Conservation (phyloP, 1,140 invertebrate genomes). For the Drosophila ambigua region DNA sequence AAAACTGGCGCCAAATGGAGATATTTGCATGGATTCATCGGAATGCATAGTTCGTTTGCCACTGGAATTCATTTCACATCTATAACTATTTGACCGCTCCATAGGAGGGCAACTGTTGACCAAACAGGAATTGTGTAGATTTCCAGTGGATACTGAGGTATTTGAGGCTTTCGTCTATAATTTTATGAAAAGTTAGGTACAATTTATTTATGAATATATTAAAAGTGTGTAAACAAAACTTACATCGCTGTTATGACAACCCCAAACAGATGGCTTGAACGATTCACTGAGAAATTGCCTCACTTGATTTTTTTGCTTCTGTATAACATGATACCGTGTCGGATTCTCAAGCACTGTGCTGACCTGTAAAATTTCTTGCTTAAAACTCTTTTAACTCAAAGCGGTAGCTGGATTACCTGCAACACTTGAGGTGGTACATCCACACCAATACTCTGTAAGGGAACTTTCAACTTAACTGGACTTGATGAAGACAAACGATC, state of each 20-base stretch:
- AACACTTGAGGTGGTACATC: constrained; percentile 92
- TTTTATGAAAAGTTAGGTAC: constrained; percentile 1
- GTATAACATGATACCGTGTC: constrained; percentile 94
- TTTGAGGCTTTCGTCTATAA: constrained; percentile 35
- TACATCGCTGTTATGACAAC: constrained; percentile 53
- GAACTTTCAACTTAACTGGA: constrained; percentile 85
- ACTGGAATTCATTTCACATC: constrained; percentile 9
- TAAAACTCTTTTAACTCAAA: background rate
- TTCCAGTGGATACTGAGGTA: constrained; percentile 49
- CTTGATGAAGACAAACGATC: constrained; percentile 49
- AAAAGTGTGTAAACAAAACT: background rate
- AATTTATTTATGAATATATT: background rate
- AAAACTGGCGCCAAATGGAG: constrained; percentile 31
- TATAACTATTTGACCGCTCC: constrained; percentile 48
- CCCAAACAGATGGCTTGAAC: constrained; percentile 85
- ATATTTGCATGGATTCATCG: constrained; percentile 51
- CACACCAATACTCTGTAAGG: constrained; percentile 87
- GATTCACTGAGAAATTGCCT: constrained; percentile 93
- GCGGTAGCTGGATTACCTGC: constrained; percentile 85
- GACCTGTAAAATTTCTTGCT: constrained; percentile 85
- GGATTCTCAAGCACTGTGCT: constrained; percentile 94
- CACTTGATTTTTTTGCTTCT: constrained; percentile 95
- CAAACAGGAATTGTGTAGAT: constrained; percentile 41
- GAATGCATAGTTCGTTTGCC: constrained; percentile 35
- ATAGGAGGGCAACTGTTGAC: constrained; percentile 20